Evolutionary conservation across 2,888 invertebrate species (phyloP).

Genomic region (Sepiola atlantica): DNA sequence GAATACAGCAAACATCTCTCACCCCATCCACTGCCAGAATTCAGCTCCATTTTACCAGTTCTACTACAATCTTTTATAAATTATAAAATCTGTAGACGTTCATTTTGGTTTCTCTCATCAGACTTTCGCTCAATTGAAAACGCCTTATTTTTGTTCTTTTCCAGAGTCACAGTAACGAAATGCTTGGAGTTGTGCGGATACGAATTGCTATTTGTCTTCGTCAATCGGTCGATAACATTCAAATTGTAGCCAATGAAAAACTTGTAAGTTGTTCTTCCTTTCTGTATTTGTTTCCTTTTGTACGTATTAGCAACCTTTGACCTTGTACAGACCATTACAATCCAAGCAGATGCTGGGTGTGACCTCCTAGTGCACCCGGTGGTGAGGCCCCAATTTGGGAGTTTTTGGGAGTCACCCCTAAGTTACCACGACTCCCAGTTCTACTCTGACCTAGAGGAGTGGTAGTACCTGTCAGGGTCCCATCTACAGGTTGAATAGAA

Average conservation of each 20-base stretch:
- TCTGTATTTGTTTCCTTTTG: neutral
- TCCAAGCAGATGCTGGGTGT: no score
- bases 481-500: no score
- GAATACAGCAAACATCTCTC: no score
- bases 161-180: conserved; percentile 75
- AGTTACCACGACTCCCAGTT: no score
- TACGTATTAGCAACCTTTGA: neutral
- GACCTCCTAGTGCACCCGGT: no score
- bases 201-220: conserved; percentile 72
- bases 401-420: no score
- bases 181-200: conserved; percentile 71
- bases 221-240: conserved; percentile 70
- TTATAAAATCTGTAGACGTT: no score
- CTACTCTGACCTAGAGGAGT: no score
- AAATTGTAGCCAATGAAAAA: conserved; percentile 73
- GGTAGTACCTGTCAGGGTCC: no score
- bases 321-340: neutral
- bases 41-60: neutral
- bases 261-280: conserved; percentile 62
- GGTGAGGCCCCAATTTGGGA: no score
- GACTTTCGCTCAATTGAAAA: neutral
- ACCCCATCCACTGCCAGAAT: neutral
- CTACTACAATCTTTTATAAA: neutral
- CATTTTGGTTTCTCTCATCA: no score
- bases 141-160: conserved; percentile 50